A percentile compares a stretch with the other conserved stretches of the same genome.
These are phyloP conservation scores for Dipus sagitta DNA, from an alignment of 2,797 vertebrate genomes.

Conservation along the genomic window DNA sequence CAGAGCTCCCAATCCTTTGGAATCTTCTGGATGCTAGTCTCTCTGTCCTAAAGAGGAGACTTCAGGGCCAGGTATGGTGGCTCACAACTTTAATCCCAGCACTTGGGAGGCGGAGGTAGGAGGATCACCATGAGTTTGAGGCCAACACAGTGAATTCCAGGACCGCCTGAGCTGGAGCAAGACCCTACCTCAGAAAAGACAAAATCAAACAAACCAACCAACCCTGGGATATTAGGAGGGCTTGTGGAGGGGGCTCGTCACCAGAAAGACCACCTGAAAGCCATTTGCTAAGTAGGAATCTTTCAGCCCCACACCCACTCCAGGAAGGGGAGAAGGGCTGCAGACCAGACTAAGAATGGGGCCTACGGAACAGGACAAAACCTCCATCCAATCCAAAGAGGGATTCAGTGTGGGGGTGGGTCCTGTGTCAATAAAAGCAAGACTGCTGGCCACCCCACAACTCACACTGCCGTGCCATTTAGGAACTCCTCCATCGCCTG, in stretches of 20 bases:
- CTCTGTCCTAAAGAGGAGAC: neutral
- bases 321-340: neutral
- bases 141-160: too few relatives aligned
- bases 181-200: too few relatives aligned
- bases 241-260: neutral
- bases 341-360: neutral
- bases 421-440: neutral
- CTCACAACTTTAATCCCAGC: too few relatives aligned
- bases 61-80: neutral
- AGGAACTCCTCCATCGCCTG: slow-evolving; percentile 97
- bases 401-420: too few relatives aligned
- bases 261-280: neutral
- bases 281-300: neutral
- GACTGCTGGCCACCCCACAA: neutral
- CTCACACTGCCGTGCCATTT: slow-evolving; percentile 97
- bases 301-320: neutral
- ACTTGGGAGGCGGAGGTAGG: too few relatives aligned
- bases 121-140: too few relatives aligned
- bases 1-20: neutral
- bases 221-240: too few relatives aligned
- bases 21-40: neutral
- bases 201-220: too few relatives aligned
- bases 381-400: neutral
- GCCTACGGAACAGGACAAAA: neutral
- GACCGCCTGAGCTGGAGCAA: too few relatives aligned